These are phyloP conservation scores for Platorchestia sp. DNA, from an alignment of 1,140 invertebrate species.

Conservation along the genomic window DNA sequence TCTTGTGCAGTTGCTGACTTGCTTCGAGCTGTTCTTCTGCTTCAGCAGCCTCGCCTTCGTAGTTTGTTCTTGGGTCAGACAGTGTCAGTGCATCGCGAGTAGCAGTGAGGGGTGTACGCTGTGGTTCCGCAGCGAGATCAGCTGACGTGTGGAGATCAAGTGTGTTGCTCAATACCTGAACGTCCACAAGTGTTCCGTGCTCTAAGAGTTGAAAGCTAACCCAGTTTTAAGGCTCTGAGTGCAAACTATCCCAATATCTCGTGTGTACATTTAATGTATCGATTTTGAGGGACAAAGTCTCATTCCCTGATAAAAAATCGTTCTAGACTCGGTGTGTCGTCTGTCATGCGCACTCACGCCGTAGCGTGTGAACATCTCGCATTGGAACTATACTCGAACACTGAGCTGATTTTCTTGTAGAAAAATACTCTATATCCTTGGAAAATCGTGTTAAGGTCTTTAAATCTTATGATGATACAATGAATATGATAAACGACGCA, in stretches of 20 bases:
- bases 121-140: neutral
- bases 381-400: too few species aligned
- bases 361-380: neutral
- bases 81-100: neutral
- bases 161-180: neutral
- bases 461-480: neutral
- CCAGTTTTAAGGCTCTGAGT: neutral
- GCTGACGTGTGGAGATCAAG: neutral
- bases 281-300: neutral
- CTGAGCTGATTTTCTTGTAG: neutral
- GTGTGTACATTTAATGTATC: neutral
- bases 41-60: neutral
- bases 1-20: neutral
- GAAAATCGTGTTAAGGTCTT: neutral
- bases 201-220: neutral
- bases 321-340: neutral
- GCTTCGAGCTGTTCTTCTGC: neutral
- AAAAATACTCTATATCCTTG: neutral
- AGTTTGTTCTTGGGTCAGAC: neutral
- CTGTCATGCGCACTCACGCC: neutral
- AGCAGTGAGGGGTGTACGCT: neutral
- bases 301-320: neutral
- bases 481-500: neutral
- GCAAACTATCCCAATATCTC: neutral
- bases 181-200: neutral